Conservation (phyloP, 2,113 vertebrate species). For the Coptodon bakossiorum region DNA sequence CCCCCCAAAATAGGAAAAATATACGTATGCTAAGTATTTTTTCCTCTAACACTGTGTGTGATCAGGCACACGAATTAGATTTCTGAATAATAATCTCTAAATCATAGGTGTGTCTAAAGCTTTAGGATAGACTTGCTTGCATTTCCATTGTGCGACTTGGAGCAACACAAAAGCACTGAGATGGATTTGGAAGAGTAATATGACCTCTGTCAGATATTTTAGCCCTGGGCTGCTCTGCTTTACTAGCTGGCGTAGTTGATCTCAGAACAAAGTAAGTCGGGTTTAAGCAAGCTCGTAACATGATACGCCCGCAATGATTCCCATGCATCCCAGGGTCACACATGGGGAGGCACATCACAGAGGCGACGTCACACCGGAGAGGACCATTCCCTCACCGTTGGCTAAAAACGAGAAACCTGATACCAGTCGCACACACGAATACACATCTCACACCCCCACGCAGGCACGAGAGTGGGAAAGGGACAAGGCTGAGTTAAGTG, state of each 20-base stretch:
- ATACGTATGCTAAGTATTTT: not conserved
- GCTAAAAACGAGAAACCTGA: constrained; percentile 41
- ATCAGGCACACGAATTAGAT: not conserved
- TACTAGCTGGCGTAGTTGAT: constrained; percentile 27
- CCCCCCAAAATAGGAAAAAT: not conserved
- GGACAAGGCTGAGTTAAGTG: constrained; percentile 41
- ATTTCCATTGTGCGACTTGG: constrained; percentile 36
- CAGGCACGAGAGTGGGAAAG: constrained; percentile 38
- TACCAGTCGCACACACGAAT: not conserved
- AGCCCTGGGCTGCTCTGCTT: constrained; percentile 31
- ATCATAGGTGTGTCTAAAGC: constrained; percentile 22
- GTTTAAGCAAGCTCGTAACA: constrained; percentile 44
- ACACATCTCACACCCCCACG: not conserved
- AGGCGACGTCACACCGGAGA: constrained; percentile 27
- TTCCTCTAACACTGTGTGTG: not conserved
- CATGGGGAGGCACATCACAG: constrained; percentile 18
- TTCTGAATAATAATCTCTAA: not conserved
- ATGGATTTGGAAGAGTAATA: constrained; percentile 43
- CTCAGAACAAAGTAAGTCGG: constrained; percentile 57
- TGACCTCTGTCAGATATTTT: constrained; percentile 28
- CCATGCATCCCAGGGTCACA: constrained; percentile 54
- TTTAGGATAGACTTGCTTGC: constrained; percentile 12
- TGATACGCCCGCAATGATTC: constrained; percentile 51
- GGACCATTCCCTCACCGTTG: not conserved
- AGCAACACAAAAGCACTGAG: constrained; percentile 25